Evolutionary conservation across 2,888 invertebrate species (phyloP), one percentile per base, ranked within the genome.

Genomic region (Argyresthia goedartella): DNA sequence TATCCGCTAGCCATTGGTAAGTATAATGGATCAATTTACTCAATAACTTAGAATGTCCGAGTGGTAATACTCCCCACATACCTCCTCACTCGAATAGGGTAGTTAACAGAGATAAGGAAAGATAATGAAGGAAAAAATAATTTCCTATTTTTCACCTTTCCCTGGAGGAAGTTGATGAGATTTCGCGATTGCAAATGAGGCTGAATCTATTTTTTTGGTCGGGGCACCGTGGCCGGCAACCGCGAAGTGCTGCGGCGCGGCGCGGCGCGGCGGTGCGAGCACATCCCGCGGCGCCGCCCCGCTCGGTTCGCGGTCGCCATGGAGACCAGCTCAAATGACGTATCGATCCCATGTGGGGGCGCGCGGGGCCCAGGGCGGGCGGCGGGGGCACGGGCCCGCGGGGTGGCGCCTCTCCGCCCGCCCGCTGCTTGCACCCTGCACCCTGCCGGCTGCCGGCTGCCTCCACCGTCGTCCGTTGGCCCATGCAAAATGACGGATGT

Each of bases 401-500:
- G 81, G 76, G 81, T 81, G 77, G 79, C 73, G 74, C n/a, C n/a
- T n/a, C n/a, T n/a, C n/a, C n/a, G n/a, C n/a, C 77, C 79, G 79
- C 50, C 43, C 53, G 44, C 50, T 49, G 54, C 58, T 50, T n/a
- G n/a, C n/a, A n/a, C n/a, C n/a, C n/a, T n/a, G n/a, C n/a, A n/a
- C n/a, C 54, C 44, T 66, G 71, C 78, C n/a, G n/a, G n/a, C n/a
- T n/a, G n/a, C n/a, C n/a, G n/a, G n/a, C n/a, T n/a, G n/a, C n/a
- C 14, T 11, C 50, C 42, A 11, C 76, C 78, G 76, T 79, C 81
- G 81, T 78, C 76, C n/a, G n/a, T n/a, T n/a, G 84, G 85, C 86
- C 85, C 86, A 85, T 86, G 85, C 85, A 85, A 86, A 85, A 85
- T 85, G 85, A 85, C 84, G 85, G 82, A 86, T 86, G 86, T 86